Evolutionary conservation across 2,888 invertebrate genomes (phyloP), one percentile per base, ranked within the genome.

Genomic region (Opisthograptis luteolata): DNA sequence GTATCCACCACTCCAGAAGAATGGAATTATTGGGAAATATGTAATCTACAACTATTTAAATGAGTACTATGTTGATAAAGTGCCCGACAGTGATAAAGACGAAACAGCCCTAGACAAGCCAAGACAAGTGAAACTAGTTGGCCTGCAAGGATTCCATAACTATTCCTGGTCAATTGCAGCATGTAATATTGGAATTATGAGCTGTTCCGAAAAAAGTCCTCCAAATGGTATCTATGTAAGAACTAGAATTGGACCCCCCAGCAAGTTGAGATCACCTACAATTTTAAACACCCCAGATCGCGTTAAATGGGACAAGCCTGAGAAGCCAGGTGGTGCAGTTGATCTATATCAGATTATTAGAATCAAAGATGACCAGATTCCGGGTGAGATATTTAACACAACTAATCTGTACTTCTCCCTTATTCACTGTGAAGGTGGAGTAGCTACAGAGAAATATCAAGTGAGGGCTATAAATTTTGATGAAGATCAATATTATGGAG

Each of bases 21-120:
- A 97, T 85, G 97, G 97, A 0, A 87, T 93, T 12, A 89, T 97
- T 41, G 92, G 92, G 20, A 92, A 92, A 63, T 97, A 96, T 79
- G 85, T 91, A 3, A 88, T 96, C 55, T 76, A 73, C 45, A 87
- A 91, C 56, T 92, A 92, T 73, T 87, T 61, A 17, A 62, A 66
- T 47, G 69, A 79, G 55, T 64, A 74, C 39, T 56, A 56, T 58
- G 64, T 66, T 47, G 74, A 75, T 30, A 75, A 69, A 56, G 71
- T 77, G n/a, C 31, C 43, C 8, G 31, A 41, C 6, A 63, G 70
- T 46, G 75, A 74, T 46, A 75, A 71, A 56, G 76, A 78, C 54
- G 73, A 70, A 48, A n/a, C n/a, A n/a, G n/a, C n/a, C n/a, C n/a
- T n/a, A n/a, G 66, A 70, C 57, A 31, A 66, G 6, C 73, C 75